Percentiles rank a stretch among this genome's conserved stretches.
Evolutionary conservation across 2,888 invertebrate genomes (phyloP).

Genomic region (Lordiphosa fenestrarum): DNA sequence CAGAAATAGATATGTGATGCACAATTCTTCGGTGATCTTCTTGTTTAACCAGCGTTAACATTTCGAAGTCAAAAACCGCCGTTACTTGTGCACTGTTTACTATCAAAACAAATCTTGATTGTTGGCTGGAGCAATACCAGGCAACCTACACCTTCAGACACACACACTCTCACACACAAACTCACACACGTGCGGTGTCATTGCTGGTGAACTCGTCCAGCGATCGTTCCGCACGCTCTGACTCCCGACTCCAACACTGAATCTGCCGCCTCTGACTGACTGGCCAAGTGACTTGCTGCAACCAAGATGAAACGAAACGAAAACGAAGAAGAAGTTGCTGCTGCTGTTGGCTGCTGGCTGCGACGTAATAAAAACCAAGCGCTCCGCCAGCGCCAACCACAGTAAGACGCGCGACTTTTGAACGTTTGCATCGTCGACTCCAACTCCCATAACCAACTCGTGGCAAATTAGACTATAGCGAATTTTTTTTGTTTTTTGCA

Average conservation of each 20-base stretch:
- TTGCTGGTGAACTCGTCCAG: slow-evolving; percentile 56
- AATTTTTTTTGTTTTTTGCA: slow-evolving; percentile 13
- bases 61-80: no score
- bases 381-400: slow-evolving; percentile 72
- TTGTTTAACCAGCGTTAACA: no score
- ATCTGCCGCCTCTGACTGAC: slow-evolving; percentile 43
- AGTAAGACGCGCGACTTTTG: slow-evolving; percentile 76
- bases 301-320: slow-evolving; percentile 50
- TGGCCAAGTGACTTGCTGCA: slow-evolving; percentile 70
- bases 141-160: slow-evolving; percentile 65
- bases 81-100: background rate
- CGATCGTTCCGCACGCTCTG: slow-evolving; percentile 48
- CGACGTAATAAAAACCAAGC: slow-evolving; percentile 76
- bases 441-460: background rate
- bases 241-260: slow-evolving; percentile 27
- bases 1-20: no score
- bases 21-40: no score
- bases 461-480: background rate
- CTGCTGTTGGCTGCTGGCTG: slow-evolving; percentile 7
- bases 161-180: slow-evolving; percentile 17
- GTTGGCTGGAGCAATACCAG: slow-evolving; percentile 36
- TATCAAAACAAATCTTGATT: background rate
- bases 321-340: slow-evolving; percentile 37
- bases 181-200: slow-evolving; percentile 47
- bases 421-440: slow-evolving; percentile 46